Conservation (phyloP, 1,140 invertebrate species). For the Patella vulgata region DNA sequence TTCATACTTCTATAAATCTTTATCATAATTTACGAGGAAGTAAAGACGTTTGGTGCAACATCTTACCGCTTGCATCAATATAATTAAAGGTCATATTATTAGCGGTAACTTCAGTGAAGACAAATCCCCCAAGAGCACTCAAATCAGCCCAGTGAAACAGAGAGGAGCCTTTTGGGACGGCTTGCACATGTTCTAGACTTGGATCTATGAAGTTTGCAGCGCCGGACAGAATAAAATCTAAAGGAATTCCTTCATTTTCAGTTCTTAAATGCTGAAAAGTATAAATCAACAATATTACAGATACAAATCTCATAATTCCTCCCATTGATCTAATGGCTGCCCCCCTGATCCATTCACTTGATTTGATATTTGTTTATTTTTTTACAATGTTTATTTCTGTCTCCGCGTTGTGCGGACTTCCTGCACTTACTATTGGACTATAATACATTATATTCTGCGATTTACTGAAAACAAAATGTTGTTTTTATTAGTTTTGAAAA, state of each 20-base stretch:
- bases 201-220: slow-evolving; percentile 64
- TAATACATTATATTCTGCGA: too few relatives aligned
- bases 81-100: slow-evolving; percentile 63
- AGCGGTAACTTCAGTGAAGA: slow-evolving; percentile 51
- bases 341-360: background rate
- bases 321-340: background rate
- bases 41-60: slow-evolving; percentile 43
- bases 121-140: slow-evolving; percentile 60
- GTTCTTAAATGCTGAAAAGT: slow-evolving; percentile 56
- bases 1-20: too few relatives aligned
- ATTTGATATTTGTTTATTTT: too few relatives aligned
- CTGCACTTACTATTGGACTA: too few relatives aligned
- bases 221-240: slow-evolving; percentile 66
- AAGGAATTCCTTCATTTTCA: slow-evolving; percentile 30
- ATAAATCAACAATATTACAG: slow-evolving; percentile 8
- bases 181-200: slow-evolving; percentile 47
- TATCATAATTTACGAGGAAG: slow-evolving; percentile 35
- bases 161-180: slow-evolving; percentile 54
- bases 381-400: background rate
- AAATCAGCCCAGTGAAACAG: slow-evolving; percentile 64
- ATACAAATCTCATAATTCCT: background rate
- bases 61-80: slow-evolving; percentile 47
- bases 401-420: background rate
- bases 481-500: too few relatives aligned
- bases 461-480: too few relatives aligned